phyloP scores from a whole-genome alignment of 2,797 vertebrate genomes.

The Steatocranus sp. region DNA sequence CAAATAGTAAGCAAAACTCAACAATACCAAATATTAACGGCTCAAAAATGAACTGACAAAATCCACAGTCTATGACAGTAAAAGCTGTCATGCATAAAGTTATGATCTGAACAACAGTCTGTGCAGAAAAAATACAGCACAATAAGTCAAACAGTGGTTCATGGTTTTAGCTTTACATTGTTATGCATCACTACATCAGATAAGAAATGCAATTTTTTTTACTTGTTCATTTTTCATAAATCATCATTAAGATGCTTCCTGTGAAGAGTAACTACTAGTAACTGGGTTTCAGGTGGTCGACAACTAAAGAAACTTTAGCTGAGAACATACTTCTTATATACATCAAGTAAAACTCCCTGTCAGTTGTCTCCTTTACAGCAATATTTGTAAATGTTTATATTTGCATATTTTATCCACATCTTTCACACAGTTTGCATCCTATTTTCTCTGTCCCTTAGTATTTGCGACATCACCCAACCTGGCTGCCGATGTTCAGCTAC shows the following conservation, averaged over 20 bases:
- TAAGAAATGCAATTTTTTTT: background rate
- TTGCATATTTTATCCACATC: background rate
- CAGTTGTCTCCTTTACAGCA: background rate
- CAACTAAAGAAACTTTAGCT: background rate
- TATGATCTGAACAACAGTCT: rapidly evolving
- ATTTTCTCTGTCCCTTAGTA: background rate
- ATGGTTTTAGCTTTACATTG: background rate
- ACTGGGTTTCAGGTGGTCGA: background rate
- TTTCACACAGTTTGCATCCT: background rate
- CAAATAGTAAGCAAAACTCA: background rate
- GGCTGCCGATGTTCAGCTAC: background rate
- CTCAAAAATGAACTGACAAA: background rate
- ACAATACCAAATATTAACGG: background rate
- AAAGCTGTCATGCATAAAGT: background rate
- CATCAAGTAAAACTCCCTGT: background rate
- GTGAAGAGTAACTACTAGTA: background rate
- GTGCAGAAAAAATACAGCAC: background rate
- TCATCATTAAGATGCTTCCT: background rate
- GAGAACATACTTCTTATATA: background rate
- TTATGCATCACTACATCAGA: background rate
- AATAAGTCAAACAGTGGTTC: background rate
- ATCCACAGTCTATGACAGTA: rapidly evolving
- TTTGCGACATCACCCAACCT: background rate
- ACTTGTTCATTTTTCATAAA: rapidly evolving
- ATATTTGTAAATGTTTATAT: background rate